Evolutionary conservation across 1,140 invertebrate genomes (phyloP).

Genomic region (Akabosia matsudoensis): DNA sequence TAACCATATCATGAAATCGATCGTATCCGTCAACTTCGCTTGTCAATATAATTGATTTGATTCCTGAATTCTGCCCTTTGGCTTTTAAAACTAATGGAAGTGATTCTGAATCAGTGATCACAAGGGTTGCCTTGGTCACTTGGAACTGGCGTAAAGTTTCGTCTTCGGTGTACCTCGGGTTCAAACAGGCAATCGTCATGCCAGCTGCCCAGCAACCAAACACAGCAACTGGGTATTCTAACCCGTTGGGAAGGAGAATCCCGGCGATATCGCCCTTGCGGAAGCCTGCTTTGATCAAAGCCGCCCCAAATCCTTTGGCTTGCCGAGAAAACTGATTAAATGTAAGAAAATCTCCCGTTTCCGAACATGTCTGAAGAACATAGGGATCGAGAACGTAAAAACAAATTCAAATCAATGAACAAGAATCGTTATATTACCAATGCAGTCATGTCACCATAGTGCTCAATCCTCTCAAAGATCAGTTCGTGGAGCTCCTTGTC

Average conservation of each 20-base stretch:
- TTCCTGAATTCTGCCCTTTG: neutral
- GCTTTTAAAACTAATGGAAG: neutral
- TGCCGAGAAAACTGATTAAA: neutral
- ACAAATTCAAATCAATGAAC: no score
- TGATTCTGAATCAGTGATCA: no score
- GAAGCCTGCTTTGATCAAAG: slow-evolving; percentile 47
- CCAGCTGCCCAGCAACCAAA: slow-evolving; percentile 53
- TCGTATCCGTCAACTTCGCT: slow-evolving; percentile 31
- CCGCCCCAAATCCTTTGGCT: slow-evolving; percentile 28
- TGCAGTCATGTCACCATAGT: neutral
- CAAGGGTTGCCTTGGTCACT: no score
- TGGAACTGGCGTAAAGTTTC: no score
- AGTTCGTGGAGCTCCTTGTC: slow-evolving; percentile 22
- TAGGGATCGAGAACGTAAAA: no score
- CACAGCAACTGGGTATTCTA: slow-evolving; percentile 53
- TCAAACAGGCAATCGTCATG: slow-evolving; percentile 51
- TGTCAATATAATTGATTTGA: slow-evolving; percentile 37
- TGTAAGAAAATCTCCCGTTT: no score
- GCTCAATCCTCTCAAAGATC: neutral
- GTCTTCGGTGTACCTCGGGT: no score
- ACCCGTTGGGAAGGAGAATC: slow-evolving; percentile 52
- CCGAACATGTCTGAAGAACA: no score
- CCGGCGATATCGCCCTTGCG: slow-evolving; percentile 52
- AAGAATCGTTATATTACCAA: no score
- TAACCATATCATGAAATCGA: slow-evolving; percentile 39